These are phyloP conservation scores for Endotricha flammealis DNA, from an alignment of 2,888 invertebrate species.

Conservation along the genomic window DNA sequence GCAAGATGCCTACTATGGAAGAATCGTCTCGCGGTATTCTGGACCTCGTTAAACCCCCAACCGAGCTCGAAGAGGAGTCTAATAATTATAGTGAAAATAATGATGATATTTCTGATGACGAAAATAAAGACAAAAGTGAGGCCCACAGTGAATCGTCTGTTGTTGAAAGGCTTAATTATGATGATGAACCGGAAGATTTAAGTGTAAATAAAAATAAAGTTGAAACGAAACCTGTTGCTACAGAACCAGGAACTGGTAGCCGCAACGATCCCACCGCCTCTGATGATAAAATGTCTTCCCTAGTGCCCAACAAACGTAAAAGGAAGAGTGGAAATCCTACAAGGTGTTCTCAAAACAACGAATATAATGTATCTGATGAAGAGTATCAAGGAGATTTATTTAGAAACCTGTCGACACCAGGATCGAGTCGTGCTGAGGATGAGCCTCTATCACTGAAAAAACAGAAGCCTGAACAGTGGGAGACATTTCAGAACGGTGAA, in stretches of 20 bases:
- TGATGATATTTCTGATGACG: constrained; percentile 55
- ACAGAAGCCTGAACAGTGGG: constrained; percentile 63
- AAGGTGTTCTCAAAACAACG: constrained; percentile 80
- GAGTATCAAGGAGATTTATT: constrained; percentile 67
- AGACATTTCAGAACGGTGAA: constrained; percentile 69
- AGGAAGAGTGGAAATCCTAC: constrained; percentile 91
- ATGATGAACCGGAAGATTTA: constrained; percentile 83
- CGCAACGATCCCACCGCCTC: constrained; percentile 52
- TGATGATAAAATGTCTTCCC: constrained; percentile 64
- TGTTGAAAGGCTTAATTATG: constrained; percentile 53
- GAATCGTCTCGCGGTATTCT: constrained; percentile 51
- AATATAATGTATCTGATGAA: constrained; percentile 69
- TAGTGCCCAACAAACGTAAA: constrained; percentile 84
- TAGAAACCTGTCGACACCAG: constrained; percentile 60
- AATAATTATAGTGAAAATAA: constrained; percentile 61
- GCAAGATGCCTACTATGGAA: constrained; percentile 59
- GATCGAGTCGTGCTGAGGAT: constrained; percentile 58
- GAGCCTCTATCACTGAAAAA: constrained; percentile 70
- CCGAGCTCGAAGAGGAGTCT: constrained; percentile 50
- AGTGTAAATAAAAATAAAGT: constrained; percentile 82
- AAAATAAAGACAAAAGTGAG: constrained; percentile 44
- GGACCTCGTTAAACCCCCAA: constrained; percentile 51
- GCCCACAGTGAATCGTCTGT: constrained; percentile 41
- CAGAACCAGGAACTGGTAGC: constrained; percentile 41
- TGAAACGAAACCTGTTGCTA: constrained; percentile 72